Evolutionary conservation across 2,797 vertebrate genomes (phyloP).

Genomic region (Emys orbicularis): DNA sequence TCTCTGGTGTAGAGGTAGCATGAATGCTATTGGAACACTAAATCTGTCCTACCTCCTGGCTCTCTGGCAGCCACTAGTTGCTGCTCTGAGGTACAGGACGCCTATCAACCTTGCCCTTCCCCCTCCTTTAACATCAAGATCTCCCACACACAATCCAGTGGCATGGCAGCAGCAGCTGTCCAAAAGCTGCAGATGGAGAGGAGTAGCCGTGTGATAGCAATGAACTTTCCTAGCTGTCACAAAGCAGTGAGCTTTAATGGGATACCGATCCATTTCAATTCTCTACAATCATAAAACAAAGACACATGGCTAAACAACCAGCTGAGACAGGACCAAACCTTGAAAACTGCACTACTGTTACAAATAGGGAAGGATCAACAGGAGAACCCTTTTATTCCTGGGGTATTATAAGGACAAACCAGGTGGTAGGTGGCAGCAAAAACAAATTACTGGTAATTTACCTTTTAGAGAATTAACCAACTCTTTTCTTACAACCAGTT

Average conservation of each 20-base stretch:
- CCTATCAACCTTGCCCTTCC: background rate
- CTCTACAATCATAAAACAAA: background rate
- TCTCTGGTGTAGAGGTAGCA: background rate
- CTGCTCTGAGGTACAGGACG: background rate
- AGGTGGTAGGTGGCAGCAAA: background rate
- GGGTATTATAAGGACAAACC: background rate
- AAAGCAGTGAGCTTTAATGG: background rate
- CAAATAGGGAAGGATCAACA: background rate
- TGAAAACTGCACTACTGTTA: background rate
- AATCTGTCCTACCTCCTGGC: too few relatives aligned
- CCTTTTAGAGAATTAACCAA: background rate
- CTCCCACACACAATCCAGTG: background rate
- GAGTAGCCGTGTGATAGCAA: background rate
- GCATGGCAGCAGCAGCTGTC: background rate
- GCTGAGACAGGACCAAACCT: background rate
- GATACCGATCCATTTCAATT: background rate
- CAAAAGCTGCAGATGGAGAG: background rate
- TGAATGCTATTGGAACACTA: too few relatives aligned
- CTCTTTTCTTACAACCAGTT: background rate
- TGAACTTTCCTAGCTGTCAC: background rate
- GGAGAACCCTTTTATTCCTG: background rate
- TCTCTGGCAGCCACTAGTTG: too few relatives aligned
- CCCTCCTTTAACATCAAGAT: background rate
- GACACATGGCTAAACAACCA: background rate
- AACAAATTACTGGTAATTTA: background rate